These are phyloP conservation scores for Mormyrus iriodes DNA, from an alignment of 2,113 vertebrate species.

Conservation along the genomic window DNA sequence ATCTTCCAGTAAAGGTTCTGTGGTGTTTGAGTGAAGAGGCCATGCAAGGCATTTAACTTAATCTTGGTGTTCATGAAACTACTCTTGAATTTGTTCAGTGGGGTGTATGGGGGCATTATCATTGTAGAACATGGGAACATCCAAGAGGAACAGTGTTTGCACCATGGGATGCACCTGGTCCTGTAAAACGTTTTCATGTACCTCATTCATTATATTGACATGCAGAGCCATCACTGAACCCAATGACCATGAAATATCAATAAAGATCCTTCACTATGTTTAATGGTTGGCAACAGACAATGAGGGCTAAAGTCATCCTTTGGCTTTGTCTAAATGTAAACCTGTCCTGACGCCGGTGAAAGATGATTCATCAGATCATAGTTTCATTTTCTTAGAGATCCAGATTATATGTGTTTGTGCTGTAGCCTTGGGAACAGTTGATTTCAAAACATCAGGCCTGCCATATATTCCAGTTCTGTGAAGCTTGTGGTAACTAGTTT, in stretches of 20 bases:
- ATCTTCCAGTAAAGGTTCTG: not conserved
- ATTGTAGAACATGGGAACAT: not conserved
- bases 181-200: not conserved
- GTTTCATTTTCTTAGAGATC: not conserved
- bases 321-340: not conserved
- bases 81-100: not conserved
- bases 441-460: not conserved
- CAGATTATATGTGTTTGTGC: not conserved
- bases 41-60: not conserved
- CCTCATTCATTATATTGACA: not conserved
- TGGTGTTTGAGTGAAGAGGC: not conserved
- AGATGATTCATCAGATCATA: not conserved
- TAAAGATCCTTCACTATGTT: not conserved
- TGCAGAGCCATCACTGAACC: not conserved
- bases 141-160: not conserved
- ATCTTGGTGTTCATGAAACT: not conserved
- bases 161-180: not conserved
- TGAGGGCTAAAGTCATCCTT: not conserved
- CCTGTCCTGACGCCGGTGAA: not conserved
- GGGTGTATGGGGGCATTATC: not conserved
- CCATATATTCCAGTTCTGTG: not conserved
- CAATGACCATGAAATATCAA: not conserved
- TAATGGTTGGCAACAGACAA: not conserved
- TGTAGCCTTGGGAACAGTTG: not conserved
- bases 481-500: not conserved